A percentile compares a stretch with the other conserved stretches of the same genome.
phyloP scores from a whole-genome alignment of 2,113 vertebrate species.

The Apus apus region DNA sequence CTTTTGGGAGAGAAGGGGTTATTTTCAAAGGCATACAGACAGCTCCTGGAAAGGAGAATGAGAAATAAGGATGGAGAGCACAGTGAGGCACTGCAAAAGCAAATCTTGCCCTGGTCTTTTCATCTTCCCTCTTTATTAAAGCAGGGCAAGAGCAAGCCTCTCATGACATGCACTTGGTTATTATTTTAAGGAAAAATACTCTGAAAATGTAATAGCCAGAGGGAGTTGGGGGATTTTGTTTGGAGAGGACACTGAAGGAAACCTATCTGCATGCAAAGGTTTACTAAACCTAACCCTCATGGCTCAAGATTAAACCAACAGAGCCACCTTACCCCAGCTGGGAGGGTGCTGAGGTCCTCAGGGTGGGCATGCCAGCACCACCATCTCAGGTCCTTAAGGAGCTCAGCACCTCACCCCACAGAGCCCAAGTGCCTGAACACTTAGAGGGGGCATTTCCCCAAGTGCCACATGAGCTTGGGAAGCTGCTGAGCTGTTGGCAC shows the following conservation, averaged over 20 bases:
- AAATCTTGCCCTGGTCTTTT: not conserved
- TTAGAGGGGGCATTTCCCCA: not conserved
- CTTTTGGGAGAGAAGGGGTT: not conserved
- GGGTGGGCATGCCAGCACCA: not conserved
- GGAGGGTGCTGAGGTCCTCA: not conserved
- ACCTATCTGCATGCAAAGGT: not conserved
- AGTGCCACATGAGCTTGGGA: not conserved
- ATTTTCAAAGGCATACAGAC: not conserved
- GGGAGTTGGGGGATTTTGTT: not conserved
- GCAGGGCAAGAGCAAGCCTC: not conserved
- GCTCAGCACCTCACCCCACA: accelerated
- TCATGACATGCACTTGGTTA: accelerated
- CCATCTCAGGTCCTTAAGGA: not conserved
- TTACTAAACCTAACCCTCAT: accelerated
- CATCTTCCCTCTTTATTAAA: not conserved
- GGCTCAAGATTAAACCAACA: not conserved
- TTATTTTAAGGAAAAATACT: not conserved
- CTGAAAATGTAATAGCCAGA: not conserved
- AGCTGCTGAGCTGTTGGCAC: not conserved
- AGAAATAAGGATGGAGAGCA: not conserved
- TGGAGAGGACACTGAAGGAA: not conserved
- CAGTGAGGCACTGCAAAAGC: not conserved
- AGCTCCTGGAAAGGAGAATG: constrained; percentile 4
- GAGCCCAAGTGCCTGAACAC: not conserved
- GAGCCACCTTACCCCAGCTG: too few relatives aligned